Percentiles rank a stretch among this genome's conserved stretches.
Evolutionary conservation across 2,113 vertebrate genomes (phyloP).

Genomic region (Erythrolamprus reginae): DNA sequence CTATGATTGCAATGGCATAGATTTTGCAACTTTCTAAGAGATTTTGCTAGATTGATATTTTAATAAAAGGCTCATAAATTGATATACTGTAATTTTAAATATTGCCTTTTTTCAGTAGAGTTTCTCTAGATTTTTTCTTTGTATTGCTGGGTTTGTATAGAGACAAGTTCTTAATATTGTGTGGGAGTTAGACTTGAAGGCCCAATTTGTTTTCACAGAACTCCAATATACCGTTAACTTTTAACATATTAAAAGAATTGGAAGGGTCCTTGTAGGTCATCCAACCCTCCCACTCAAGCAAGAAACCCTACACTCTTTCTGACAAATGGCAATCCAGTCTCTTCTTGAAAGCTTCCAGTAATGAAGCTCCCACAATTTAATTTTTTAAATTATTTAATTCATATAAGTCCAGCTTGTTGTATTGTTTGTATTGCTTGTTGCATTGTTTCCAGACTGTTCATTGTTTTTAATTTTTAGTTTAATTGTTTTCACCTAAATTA

Average conservation of each 20-base stretch:
- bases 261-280: too few species aligned
- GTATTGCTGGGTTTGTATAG: background rate
- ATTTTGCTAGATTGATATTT: background rate
- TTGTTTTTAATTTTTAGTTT: background rate
- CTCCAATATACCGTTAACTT: background rate
- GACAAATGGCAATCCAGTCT: too few species aligned
- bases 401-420: background rate
- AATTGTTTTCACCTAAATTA: background rate
- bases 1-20: background rate
- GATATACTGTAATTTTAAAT: background rate
- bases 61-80: background rate
- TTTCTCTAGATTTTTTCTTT: background rate
- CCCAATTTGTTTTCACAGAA: background rate
- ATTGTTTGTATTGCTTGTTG: too few species aligned
- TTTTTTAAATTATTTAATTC: background rate
- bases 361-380: too few species aligned
- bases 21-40: background rate
- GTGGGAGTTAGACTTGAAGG: background rate
- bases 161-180: background rate
- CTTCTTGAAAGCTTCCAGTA: too few species aligned
- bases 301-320: too few species aligned
- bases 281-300: too few species aligned
- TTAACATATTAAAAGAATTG: too few species aligned
- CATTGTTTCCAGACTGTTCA: background rate
- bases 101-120: background rate